These are phyloP conservation scores for Drosophila phalerata DNA, from an alignment of 2,888 invertebrate genomes.

Conservation along the genomic window DNA sequence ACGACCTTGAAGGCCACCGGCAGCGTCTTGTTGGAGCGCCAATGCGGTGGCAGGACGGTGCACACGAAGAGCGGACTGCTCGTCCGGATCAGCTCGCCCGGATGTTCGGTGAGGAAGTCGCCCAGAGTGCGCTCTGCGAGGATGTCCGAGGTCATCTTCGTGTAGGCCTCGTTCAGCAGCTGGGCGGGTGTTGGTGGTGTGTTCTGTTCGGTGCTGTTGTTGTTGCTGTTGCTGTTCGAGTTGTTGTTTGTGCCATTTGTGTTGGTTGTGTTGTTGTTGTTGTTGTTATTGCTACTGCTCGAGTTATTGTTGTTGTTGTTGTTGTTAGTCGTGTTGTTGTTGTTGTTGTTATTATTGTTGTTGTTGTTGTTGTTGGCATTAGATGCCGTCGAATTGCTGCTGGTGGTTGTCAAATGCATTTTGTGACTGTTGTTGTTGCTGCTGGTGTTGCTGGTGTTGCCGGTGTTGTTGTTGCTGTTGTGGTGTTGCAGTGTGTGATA, in stretches of 20 bases:
- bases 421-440: conserved; percentile 71
- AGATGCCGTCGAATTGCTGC: conserved; percentile 70
- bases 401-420: conserved; percentile 83
- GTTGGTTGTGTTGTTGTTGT: conserved; percentile 83
- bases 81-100: conserved; percentile 96
- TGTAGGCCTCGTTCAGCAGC: conserved; percentile 92
- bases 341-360: conserved; percentile 73
- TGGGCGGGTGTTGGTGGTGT: conserved; percentile 90
- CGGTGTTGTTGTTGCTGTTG: conserved; percentile 33
- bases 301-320: conserved; percentile 74
- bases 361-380: conserved; percentile 77
- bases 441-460: conserved; percentile 29
- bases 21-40: conserved; percentile 99
- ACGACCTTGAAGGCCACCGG: conserved; percentile 99
- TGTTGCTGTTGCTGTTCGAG: conserved; percentile 79
- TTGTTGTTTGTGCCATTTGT: conserved; percentile 75
- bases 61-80: conserved; percentile 98
- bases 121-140: conserved; percentile 94
- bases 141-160: conserved; percentile 96
- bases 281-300: conserved; percentile 87
- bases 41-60: conserved; percentile 97
- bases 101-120: conserved; percentile 95
- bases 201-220: conserved; percentile 86
- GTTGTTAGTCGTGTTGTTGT: conserved; percentile 76
- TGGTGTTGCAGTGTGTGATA: conserved; percentile 24